Base-by-base conservation (phyloP, 2,797 vertebrate genomes). In the Scolopax bukidnonensis region DNA sequence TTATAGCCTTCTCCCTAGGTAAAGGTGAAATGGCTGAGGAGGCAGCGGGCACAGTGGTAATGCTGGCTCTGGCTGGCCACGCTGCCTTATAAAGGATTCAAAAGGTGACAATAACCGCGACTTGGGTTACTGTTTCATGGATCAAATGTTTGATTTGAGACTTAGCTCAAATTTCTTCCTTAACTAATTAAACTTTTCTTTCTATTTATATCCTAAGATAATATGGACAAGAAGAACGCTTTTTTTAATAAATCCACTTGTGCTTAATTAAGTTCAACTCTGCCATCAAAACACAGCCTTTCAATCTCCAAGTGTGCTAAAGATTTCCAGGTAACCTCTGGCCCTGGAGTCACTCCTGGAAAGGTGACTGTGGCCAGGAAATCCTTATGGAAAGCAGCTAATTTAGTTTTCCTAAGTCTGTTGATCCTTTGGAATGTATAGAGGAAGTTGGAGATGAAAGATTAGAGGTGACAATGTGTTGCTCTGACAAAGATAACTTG, bases 11-110 rank as follows among this genome's bases (percentile, higher is more conserved):
- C 89, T 70, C 74, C 85, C 90, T 94, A 90, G 95, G 78, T 93
- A 83, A 95, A 92, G 88, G 79, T 67, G 87, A 92, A 96, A 92
- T 75, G 88, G 71, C 38, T 63, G 86, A 94, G 94, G 93, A 85
- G 87, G 80, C 79, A 75, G 64, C 90, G 96, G 94, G 89, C 60
- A 90, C 95, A 91, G 96, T 75, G 81, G 81, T 90, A 93, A 96
- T 93, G 96, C 93, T 97, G 96, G 79, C 96, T 78, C 61, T 87
- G 93, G 95, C 96, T 97, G 95, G 94, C 93, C 96, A 97, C 75
- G 84, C 96, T 76, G 92, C 96, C 98, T 99, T 99, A 98, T 99
- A 99, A 99, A 99, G 98, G 98, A 98, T 96, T 93, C 96, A 98
- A 98, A 98, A 97, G 95, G 98, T 94, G 97, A 98, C 98, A 97